Base-by-base conservation (phyloP, 1,140 invertebrate species). In the Saccostrea glomerata region DNA sequence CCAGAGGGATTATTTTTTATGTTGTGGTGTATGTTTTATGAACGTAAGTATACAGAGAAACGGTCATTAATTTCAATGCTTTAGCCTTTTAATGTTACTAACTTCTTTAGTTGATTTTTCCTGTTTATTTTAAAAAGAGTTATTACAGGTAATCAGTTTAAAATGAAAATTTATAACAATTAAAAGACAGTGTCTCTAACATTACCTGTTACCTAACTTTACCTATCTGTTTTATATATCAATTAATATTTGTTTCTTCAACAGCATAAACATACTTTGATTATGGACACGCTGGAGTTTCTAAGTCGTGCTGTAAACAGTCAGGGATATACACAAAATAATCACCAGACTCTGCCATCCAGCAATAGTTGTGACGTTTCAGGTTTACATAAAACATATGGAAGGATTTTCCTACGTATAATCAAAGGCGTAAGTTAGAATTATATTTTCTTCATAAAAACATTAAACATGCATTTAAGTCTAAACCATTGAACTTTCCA, bases 241-340 rank as follows among this genome's bases (percentile, higher is more conserved):
- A 36, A 36, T 36, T 36, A 36, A n/a, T 63, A 63, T 63, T 63
- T n/a, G 15, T 63, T 63, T 63, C 58, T 40, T 58, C 15, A 82
- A n/a, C 86, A 93, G 92, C 90, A 90, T 23, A 90, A 90, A 15
- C 82, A 90, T 30, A 90, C 92, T 12, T 56, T 93, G 11, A 89
- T 93, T 87, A 90, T 93, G 23, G 92, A 93, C 83, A 90, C 92
- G 0, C 86, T 93, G 3, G 87, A 87, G 15, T 89, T 90, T 5
- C 86, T 92, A 0, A 82, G 91, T 17, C 40, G 86, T 63, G 92
- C 90, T 15, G 82, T 92, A 25, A 77, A 77, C 13, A 25, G 25
- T 11, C 70, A 9, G 70, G 23, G 25, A 77, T 17, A 17, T 47
- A 60, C 12, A 66, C 58, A 36, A 66, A 66, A 7, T 20, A 58